A percentile compares a stretch with the other conserved stretches of the same genome.
These are phyloP conservation scores for Caenorhabditis macrosperma DNA, from an alignment of 2,888 invertebrate species.

Conservation along the genomic window DNA sequence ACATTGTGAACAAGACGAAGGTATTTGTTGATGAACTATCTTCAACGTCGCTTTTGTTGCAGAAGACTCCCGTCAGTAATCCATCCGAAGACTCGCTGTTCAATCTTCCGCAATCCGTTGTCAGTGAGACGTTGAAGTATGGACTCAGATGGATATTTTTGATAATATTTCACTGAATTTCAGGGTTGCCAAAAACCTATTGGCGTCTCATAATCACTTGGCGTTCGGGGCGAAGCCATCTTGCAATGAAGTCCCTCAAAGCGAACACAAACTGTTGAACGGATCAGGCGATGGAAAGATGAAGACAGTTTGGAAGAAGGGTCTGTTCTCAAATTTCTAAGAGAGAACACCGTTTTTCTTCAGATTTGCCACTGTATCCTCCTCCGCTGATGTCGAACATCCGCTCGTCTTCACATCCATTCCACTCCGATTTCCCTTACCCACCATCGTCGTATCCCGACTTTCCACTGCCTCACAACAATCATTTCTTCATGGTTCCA, in stretches of 20 bases:
- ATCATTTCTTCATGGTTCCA: constrained; percentile 9
- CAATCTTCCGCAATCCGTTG: constrained; percentile 25
- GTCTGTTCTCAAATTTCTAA: neutral
- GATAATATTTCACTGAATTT: too few relatives aligned
- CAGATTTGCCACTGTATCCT: neutral
- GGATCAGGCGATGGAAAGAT: neutral
- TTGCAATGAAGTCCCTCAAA: too few relatives aligned
- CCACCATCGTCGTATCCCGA: neutral
- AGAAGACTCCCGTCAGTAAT: constrained; percentile 18
- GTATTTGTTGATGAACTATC: neutral
- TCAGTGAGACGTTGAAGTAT: constrained; percentile 44
- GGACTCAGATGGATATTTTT: constrained; percentile 11
- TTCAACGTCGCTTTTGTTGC: neutral
- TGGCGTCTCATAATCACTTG: constrained; percentile 32
- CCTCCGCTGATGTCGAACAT: neutral
- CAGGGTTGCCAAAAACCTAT: constrained; percentile 49
- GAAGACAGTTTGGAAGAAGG: neutral
- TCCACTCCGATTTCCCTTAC: neutral
- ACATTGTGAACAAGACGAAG: constrained; percentile 53
- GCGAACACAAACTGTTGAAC: neutral
- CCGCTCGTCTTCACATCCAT: constrained; percentile 6
- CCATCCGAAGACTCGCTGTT: constrained; percentile 15
- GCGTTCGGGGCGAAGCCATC: constrained; percentile 7
- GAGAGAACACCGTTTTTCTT: neutral
- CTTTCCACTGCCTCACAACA: neutral